Conservation (phyloP, 2,888 invertebrate species). For the Pollenia griseotomentosa region DNA sequence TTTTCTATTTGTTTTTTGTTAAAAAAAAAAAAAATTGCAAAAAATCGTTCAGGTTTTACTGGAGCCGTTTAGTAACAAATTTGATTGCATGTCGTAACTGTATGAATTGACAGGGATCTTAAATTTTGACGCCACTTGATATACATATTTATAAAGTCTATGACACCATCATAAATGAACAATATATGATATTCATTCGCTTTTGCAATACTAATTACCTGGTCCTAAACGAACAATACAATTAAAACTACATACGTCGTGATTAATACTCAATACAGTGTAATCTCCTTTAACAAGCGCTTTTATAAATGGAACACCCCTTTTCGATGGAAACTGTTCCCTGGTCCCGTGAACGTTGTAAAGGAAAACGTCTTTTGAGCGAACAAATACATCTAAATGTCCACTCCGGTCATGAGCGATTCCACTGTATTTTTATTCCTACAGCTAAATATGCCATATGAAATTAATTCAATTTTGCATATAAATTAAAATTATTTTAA, state of each 20-base stretch:
- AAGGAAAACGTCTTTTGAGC: too few species aligned
- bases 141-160: not conserved
- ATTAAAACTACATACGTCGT: not conserved
- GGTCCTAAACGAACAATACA: not conserved
- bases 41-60: too few species aligned
- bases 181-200: not conserved
- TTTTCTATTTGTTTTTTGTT: too few species aligned
- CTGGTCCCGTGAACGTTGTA: too few species aligned
- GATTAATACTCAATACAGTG: not conserved
- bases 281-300: too few species aligned
- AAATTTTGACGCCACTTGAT: not conserved
- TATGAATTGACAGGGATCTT: not conserved
- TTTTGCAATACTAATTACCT: constrained; percentile 2
- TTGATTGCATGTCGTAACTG: not conserved
- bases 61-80: not conserved
- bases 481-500: not conserved
- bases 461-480: not conserved
- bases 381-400: too few species aligned
- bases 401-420: too few species aligned
- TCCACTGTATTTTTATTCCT: not conserved
- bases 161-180: too few species aligned
- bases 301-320: too few species aligned
- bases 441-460: not conserved
- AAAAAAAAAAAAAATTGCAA: too few species aligned
- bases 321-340: too few species aligned